Base-by-base conservation (phyloP, 1,140 invertebrate genomes). In the Tenebrio molitor region DNA sequence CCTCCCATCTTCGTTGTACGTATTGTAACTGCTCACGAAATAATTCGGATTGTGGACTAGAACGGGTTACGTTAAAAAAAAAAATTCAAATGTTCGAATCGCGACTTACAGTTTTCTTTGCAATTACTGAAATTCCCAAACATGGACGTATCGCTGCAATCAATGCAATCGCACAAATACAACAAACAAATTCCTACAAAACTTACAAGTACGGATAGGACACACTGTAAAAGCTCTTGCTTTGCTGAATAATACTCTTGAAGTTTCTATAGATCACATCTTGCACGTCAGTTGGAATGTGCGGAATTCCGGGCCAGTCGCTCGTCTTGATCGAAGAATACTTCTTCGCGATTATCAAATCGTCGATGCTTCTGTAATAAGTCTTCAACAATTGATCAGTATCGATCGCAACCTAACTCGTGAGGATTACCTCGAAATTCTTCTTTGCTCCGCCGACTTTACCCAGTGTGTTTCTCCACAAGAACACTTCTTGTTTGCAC, bases 231-330 rank as follows among this genome's bases (percentile, higher is more conserved):
- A 33, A 14, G 14, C n/a, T 29, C 15, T 58, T 58, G 15, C 15
- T 58, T 1, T 33, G 23, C 12, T 58, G 50, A 25, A 58, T 4
- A 10, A 58, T 14, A 29, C 21, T 58, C 23, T 29, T 58, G 23
- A 58, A 58, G 15, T 25, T 58, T 14, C 50, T 25, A 10, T 58
- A 58, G 10, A 58, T 58, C 8, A 58, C 23, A 15, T 58, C 50
- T 14, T 58, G 50, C 10, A 58, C 15, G 8, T 58, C 50, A 5
- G 16, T 58, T 6, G 50, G 50, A 15, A 58, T 58, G 12, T 12
- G 12, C 16, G 50, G 50, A 12, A 58, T 58, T n/a, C 7, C 21
- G 1, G 50, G 50, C 50, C 50, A 58, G 12, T 58, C 50, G 23
- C 12, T 33, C 29, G 12, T 58, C 29, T 58, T 58, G 5, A 58